These are phyloP conservation scores for Diarsia dahlii DNA, from an alignment of 2,888 invertebrate species.

Conservation along the genomic window DNA sequence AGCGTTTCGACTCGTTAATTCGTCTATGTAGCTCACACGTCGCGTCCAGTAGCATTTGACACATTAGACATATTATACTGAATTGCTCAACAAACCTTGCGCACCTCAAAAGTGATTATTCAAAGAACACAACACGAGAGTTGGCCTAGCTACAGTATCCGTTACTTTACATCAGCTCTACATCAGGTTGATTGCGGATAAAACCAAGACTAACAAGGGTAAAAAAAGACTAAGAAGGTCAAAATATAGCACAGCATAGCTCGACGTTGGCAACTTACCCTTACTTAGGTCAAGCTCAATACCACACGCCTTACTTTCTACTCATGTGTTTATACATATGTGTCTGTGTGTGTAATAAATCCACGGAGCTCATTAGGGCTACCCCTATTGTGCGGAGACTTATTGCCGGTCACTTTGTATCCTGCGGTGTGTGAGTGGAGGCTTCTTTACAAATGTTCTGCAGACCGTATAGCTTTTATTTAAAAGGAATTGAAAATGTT, in stretches of 20 bases:
- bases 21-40: too few species aligned
- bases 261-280: conserved; percentile 4
- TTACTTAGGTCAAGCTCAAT: conserved; percentile 48
- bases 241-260: not conserved
- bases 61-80: too few species aligned
- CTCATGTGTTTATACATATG: conserved; percentile 1
- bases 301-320: not conserved
- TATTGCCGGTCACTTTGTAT: conserved; percentile 58
- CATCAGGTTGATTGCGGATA: too few species aligned
- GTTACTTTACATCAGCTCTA: too few species aligned
- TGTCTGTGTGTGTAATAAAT: conserved; percentile 60
- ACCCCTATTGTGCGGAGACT: conserved; percentile 53
- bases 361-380: conserved; percentile 60
- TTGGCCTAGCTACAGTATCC: too few species aligned
- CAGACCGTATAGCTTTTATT: conserved; percentile 29
- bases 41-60: too few species aligned
- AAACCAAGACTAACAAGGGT: not conserved
- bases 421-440: conserved; percentile 38
- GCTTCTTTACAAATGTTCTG: conserved; percentile 34
- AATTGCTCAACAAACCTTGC: too few species aligned
- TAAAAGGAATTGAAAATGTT: not conserved
- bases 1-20: too few species aligned
- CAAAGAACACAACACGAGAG: too few species aligned
- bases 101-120: too few species aligned
- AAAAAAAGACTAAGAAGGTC: not conserved